Evolutionary conservation across 2,113 vertebrate genomes (phyloP).

Genomic region (Scalopus aquaticus): DNA sequence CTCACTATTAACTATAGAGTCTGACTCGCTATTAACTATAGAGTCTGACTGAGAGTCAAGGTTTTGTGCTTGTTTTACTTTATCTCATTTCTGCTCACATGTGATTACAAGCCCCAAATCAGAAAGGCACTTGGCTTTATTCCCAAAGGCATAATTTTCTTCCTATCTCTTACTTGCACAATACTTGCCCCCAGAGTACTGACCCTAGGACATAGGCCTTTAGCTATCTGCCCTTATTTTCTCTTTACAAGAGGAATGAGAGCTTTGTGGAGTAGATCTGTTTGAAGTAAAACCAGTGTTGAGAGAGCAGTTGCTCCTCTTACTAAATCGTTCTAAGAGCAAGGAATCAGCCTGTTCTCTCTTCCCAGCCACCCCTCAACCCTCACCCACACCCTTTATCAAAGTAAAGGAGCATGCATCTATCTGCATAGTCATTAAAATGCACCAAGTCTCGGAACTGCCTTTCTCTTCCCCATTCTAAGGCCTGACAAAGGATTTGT

Average conservation of each 20-base stretch:
- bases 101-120: slow-evolving; percentile 11
- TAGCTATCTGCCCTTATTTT: slow-evolving; percentile 47
- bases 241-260: slow-evolving; percentile 20
- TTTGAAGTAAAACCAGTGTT: slow-evolving; percentile 48
- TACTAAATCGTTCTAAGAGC: slow-evolving; percentile 15
- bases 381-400: neutral
- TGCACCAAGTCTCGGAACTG: slow-evolving; percentile 71
- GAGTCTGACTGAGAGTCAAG: neutral
- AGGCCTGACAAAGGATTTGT: slow-evolving; percentile 85
- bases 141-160: slow-evolving; percentile 47
- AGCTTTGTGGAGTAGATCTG: neutral
- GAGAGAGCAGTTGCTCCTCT: slow-evolving; percentile 38
- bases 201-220: neutral
- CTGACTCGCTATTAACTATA: neutral
- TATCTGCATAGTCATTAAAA: slow-evolving; percentile 84
- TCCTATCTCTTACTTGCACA: neutral
- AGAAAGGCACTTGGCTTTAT: slow-evolving; percentile 13
- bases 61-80: neutral
- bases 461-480: slow-evolving; percentile 66
- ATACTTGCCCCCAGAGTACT: slow-evolving; percentile 29
- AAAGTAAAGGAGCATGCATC: slow-evolving; percentile 42
- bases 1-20: neutral
- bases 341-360: slow-evolving; percentile 33
- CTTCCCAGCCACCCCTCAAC: neutral
- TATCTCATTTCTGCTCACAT: neutral